These are phyloP conservation scores for Geodia barretti DNA, from an alignment of 37 sponge, comb jelly and placozoan genomes.

Conservation along the genomic window DNA sequence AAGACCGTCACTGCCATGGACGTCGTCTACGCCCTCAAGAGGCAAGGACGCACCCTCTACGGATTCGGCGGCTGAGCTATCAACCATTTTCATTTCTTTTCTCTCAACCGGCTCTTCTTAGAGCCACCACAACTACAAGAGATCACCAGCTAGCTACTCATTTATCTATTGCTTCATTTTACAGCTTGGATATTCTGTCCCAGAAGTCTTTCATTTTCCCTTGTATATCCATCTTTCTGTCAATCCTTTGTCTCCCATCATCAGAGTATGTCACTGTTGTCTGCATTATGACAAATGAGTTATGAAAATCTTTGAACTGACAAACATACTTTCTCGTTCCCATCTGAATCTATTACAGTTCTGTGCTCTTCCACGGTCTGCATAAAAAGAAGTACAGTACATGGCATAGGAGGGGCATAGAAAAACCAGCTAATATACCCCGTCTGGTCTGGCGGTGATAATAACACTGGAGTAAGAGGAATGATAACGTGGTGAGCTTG, in stretches of 20 bases:
- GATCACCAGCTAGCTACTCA: neutral
- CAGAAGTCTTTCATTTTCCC: neutral
- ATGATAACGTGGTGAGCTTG: neutral
- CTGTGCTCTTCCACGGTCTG: constrained; percentile 10
- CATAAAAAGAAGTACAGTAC: neutral
- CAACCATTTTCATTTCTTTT: neutral
- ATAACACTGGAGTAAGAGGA: constrained; percentile 12
- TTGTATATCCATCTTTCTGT: neutral
- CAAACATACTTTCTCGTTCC: constrained; percentile 21
- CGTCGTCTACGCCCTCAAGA: constrained; percentile 97
- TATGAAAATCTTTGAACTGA: neutral
- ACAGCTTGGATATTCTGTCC: neutral
- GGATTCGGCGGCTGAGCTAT: constrained; percentile 92
- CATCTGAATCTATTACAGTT: constrained; percentile 23
- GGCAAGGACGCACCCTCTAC: constrained; percentile 97
- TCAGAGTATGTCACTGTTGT: constrained; percentile 9
- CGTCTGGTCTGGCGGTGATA: constrained; percentile 27
- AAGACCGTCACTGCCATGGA: constrained; percentile 99
- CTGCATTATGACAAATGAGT: neutral
- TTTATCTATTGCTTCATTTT: neutral
- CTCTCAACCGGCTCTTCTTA: neutral
- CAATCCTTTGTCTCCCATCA: constrained; percentile 1
- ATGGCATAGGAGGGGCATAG: neutral
- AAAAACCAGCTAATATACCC: neutral
- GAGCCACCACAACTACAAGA: neutral